Evolutionary conservation across 2,888 invertebrate genomes (phyloP).

Genomic region (Diachrysia chrysitis): DNA sequence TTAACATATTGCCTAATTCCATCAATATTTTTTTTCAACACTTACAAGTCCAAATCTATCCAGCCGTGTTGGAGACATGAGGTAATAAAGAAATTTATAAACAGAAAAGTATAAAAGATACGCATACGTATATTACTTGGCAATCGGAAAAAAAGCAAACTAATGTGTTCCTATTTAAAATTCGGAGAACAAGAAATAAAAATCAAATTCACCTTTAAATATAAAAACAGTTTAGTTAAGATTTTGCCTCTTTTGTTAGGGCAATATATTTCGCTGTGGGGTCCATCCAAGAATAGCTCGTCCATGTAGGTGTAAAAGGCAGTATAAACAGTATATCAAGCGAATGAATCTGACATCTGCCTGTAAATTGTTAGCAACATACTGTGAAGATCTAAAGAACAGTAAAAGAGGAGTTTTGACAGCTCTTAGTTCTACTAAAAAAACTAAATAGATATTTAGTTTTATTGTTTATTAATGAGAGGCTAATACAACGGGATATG

Average conservation of each 20-base stretch:
- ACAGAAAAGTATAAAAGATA: too few species aligned
- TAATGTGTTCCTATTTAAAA: too few species aligned
- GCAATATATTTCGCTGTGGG: constrained; percentile 9
- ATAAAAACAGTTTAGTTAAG: neutral
- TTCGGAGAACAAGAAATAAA: neutral
- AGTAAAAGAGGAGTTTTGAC: constrained; percentile 1
- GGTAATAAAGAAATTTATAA: too few species aligned
- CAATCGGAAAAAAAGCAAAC: too few species aligned
- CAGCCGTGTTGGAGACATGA: too few species aligned
- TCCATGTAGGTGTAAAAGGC: constrained; percentile 15
- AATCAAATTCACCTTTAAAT: neutral
- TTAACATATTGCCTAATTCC: too few species aligned
- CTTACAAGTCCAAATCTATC: too few species aligned
- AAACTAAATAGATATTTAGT: neutral
- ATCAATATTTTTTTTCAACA: too few species aligned
- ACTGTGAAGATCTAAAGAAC: constrained; percentile 24
- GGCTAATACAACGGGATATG: neutral
- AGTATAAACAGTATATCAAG: constrained; percentile 15
- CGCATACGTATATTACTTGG: too few species aligned
- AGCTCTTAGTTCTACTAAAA: constrained; percentile 16
- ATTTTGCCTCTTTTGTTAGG: constrained; percentile 6
- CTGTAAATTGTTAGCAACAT: constrained; percentile 33
- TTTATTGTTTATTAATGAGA: neutral
- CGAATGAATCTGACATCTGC: constrained; percentile 21
- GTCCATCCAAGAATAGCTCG: constrained; percentile 13